Conservation (phyloP, 1,140 invertebrate species). For the Musca domestica region DNA sequence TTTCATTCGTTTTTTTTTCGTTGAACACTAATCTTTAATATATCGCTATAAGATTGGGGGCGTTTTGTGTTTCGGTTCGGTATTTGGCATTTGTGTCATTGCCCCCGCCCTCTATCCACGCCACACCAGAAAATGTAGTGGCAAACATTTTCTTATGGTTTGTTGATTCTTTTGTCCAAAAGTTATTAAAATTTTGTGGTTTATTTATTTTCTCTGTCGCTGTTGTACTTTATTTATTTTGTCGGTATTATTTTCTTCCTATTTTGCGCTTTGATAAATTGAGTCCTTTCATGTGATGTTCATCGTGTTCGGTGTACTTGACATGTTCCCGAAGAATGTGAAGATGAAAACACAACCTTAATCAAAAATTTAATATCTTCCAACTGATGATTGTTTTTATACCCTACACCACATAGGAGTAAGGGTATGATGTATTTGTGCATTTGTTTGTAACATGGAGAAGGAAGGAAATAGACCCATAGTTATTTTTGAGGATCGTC, state of each 20-base stretch:
- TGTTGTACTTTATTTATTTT: too few relatives aligned
- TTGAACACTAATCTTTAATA: conserved; percentile 7
- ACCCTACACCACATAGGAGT: too few relatives aligned
- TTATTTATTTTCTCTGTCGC: not conserved
- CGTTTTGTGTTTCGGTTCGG: not conserved
- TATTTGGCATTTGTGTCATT: not conserved
- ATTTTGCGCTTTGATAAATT: conserved; percentile 10
- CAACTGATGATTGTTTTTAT: not conserved
- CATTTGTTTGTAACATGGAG: too few relatives aligned
- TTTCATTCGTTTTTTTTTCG: not conserved
- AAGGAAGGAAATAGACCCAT: too few relatives aligned
- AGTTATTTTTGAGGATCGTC: too few relatives aligned
- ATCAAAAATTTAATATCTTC: conserved; percentile 2
- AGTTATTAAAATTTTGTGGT: conserved; percentile 17
- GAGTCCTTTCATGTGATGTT: conserved; percentile 9
- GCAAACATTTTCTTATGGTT: conserved; percentile 18
- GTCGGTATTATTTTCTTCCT: not conserved
- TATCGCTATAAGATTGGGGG: too few relatives aligned
- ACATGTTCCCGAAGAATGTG: not conserved
- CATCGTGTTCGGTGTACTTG: not conserved
- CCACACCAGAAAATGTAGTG: not conserved
- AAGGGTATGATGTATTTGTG: too few relatives aligned
- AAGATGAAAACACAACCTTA: not conserved
- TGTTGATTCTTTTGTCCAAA: conserved; percentile 16
- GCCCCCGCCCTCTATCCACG: too few relatives aligned